Evolutionary conservation across 37 sponge, comb jelly and placozoan genomes (phyloP), one percentile per base, ranked within the genome.

Genomic region (Beroe forskalii): DNA sequence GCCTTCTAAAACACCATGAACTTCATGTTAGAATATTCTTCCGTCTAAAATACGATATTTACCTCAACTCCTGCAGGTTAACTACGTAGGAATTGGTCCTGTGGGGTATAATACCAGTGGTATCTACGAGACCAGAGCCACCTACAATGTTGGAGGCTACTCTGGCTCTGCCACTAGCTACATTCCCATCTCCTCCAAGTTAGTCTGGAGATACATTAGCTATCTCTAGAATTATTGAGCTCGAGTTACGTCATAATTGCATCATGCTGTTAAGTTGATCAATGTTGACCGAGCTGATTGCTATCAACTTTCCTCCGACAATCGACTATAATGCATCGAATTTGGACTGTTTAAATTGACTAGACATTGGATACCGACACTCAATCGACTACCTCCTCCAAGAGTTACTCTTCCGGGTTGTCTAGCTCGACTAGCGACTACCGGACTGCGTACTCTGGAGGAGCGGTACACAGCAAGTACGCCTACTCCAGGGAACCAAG

Each of bases 11-110:
- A n/a, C n/a, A n/a, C n/a, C n/a, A n/a, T n/a, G n/a, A n/a, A n/a
- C n/a, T n/a, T n/a, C n/a, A n/a, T n/a, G n/a, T n/a, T n/a, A n/a
- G n/a, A n/a, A n/a, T n/a, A n/a, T n/a, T n/a, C n/a, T n/a, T n/a
- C n/a, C n/a, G n/a, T n/a, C n/a, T n/a, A n/a, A n/a, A n/a, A n/a
- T n/a, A n/a, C n/a, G n/a, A n/a, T n/a, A n/a, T n/a, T n/a, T n/a
- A n/a, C n/a, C n/a, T n/a, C n/a, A n/a, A 14, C 72, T 32, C 39
- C 38, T 23, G 9, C 55, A 80, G 86, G 86, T 37, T 42, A 44
- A 23, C 55, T 80, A 80, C 55, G 86, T 80, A n/a, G 86, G 86
- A 25, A 41, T 80, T 24, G 86, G 86, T 22, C 86, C 86, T 8
- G 86, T 80, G 44, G 48, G 86, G 1, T 28, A 33, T 12, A 14